Evolutionary conservation across 1,140 invertebrate species (phyloP), one percentile per base, ranked within the genome.

Genomic region (Drosophila sp.): DNA sequence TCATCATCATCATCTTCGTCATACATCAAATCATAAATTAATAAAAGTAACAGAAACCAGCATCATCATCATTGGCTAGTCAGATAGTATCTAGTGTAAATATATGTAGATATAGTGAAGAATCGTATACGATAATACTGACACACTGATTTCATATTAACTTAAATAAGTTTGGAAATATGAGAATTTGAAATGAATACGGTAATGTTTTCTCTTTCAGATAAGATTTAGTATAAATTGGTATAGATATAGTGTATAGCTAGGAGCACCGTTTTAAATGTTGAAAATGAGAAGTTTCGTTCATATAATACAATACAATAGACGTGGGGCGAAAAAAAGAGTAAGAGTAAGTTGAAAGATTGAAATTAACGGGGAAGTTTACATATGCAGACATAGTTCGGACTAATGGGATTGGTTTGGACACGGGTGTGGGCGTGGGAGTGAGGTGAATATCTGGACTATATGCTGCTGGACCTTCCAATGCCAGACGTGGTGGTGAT

Each of bases 381-480:
- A 13, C 3, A 38, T 5, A 11, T 3, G n/a, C 36, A 38, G n/a
- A 4, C 4, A 38, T n/a, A 38, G 36, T 11, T 13, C 8, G 36
- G 36, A 38, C 9, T 9, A 0, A 13, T 38, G 45, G 11, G 21
- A 9, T 45, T 25, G 45, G 45, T 4, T 7, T 27, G 11, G 21
- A 25, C 7, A 45, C 16, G 41, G 16, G 16, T 9, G 8, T 18
- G 51, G 56, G 40, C 11, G 9, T 40, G 29, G 18, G 36, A 21
- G 16, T 56, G 14, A 18, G 18, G 16, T 8, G 16, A 46, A n/a
- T 34, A 18, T 36, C 38, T 16, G 13, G 32, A 41, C 57, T 84
- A 91, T 63, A 92, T 84, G 75, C 89, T 92, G 75, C 81, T 87
- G 11, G 91, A 91, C 11, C 91, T 78, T 56, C 91, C 91, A 51